These are phyloP conservation scores for Philereme transversata DNA, from an alignment of 2,888 invertebrate species.

Conservation along the genomic window DNA sequence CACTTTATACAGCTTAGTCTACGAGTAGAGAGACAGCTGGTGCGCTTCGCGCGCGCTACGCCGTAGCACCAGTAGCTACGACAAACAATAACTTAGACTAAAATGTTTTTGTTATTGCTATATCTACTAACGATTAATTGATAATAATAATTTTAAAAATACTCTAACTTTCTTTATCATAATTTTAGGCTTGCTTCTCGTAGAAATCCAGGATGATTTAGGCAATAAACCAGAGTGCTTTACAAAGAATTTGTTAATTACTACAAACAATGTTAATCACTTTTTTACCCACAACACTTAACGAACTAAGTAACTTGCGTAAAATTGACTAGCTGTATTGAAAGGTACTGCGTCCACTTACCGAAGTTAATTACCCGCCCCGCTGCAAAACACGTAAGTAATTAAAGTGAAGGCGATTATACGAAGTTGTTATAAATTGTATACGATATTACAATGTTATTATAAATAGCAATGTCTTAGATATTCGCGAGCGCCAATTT, in stretches of 20 bases:
- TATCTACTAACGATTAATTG: too few species aligned
- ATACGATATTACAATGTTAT: slow-evolving; percentile 14
- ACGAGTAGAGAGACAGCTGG: background rate
- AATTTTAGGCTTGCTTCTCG: too few species aligned
- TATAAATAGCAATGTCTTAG: slow-evolving; percentile 11
- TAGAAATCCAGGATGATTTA: too few species aligned
- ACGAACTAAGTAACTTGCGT: too few species aligned
- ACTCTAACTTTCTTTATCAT: too few species aligned
- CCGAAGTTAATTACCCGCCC: slow-evolving; percentile 20
- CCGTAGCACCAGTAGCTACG: slow-evolving; percentile 12
- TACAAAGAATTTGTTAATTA: too few species aligned
- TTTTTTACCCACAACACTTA: too few species aligned
- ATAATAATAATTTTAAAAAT: too few species aligned
- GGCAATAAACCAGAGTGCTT: too few species aligned
- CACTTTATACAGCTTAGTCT: slow-evolving; percentile 12
- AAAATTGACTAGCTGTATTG: background rate
- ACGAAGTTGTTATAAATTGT: slow-evolving; percentile 14
- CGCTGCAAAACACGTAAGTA: slow-evolving; percentile 18
- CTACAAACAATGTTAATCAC: too few species aligned
- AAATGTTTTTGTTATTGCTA: too few species aligned
- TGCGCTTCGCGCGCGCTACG: slow-evolving; percentile 3
- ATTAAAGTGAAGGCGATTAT: slow-evolving; percentile 19
- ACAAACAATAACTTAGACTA: background rate
- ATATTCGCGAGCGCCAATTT: slow-evolving; percentile 15
- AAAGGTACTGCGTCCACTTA: slow-evolving; percentile 2